phyloP scores from a whole-genome alignment of 2,113 vertebrate genomes.

The Lynx canadensis region DNA sequence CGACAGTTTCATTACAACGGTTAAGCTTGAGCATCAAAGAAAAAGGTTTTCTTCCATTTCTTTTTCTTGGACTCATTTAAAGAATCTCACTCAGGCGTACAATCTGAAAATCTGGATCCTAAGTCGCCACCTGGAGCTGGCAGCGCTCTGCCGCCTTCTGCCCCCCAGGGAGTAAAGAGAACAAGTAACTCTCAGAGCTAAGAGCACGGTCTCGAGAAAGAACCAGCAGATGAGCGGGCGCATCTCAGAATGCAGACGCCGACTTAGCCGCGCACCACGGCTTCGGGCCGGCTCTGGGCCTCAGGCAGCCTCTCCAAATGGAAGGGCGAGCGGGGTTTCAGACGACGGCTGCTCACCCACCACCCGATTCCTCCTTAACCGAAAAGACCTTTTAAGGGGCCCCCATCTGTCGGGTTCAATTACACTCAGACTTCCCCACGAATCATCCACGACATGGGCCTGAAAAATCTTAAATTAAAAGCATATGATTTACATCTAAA shows the following conservation, averaged over 20 bases:
- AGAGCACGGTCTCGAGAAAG: not conserved
- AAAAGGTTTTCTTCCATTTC: not conserved
- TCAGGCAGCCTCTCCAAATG: not conserved
- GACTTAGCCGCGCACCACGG: not conserved
- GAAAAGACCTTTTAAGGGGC: not conserved
- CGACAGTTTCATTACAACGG: not conserved
- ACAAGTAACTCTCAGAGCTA: not conserved
- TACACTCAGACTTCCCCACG: not conserved
- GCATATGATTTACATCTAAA: not conserved
- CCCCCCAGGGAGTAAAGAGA: not conserved
- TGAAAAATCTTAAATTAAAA: not conserved
- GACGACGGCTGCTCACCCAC: not conserved
- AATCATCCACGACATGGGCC: too few species aligned
- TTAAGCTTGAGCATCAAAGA: not conserved
- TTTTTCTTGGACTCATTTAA: not conserved
- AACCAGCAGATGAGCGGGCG: not conserved
- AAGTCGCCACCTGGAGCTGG: not conserved
- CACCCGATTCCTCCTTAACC: not conserved
- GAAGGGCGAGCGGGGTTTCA: not conserved
- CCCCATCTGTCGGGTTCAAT: not conserved
- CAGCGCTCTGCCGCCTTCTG: slow-evolving; percentile 12
- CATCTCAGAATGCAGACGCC: not conserved
- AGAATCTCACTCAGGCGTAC: slow-evolving; percentile 10
- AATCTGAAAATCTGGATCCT: slow-evolving; percentile 50
- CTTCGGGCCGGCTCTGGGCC: not conserved